Base-by-base conservation (phyloP, 2,113 vertebrate genomes). In the Taxidea taxus region DNA sequence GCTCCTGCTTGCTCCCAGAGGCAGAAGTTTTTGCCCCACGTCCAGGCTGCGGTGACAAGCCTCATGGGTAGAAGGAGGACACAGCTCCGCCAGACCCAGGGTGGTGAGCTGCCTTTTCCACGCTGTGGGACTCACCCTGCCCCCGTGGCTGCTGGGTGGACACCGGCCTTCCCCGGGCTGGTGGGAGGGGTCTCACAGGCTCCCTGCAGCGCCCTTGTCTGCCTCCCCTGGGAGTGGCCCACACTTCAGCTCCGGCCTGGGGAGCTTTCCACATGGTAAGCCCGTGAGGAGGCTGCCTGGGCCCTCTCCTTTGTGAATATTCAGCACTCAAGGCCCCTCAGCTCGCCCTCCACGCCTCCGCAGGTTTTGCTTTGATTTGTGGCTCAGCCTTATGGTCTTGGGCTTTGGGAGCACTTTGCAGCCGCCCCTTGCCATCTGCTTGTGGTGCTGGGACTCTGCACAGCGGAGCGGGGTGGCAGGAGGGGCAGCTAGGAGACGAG, bases 351-450 rank as follows among this genome's bases (percentile, higher is more conserved):
- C 92, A 54, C 83, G 49, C 97, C 89, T 77, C 86, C 0, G 8
- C 42, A 89, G 91, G 14, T 21, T 83, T 68, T 47, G 86, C 89
- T 84, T 49, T 68, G 93, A 62, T 87, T 18, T 87, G 78, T 51
- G 54, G 82, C 91, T 95, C 83, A 77, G 94, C 94, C 92, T 78
- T 77, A 58, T 39, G 62, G 51, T 83, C 58, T 82, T 4, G 86
- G 95, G 86, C 74, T 83, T 86, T 37, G 29, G 92, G 88, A 88
- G 47, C 78, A 95, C 72, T 94, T 86, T 94, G 31, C 80, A 90
- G 88, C 86, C 64, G 47, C 84, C 81, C 85, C 21, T 92, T 87
- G 86, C 97, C 97, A 87, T 97, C 86, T 95, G 94, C 93, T 78
- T 87, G 95, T 87, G 81, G 25, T 39, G 91, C 82, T 58, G 89